Evolutionary conservation across 1,140 invertebrate species (phyloP).

Genomic region (Aphaenogaster rudis): DNA sequence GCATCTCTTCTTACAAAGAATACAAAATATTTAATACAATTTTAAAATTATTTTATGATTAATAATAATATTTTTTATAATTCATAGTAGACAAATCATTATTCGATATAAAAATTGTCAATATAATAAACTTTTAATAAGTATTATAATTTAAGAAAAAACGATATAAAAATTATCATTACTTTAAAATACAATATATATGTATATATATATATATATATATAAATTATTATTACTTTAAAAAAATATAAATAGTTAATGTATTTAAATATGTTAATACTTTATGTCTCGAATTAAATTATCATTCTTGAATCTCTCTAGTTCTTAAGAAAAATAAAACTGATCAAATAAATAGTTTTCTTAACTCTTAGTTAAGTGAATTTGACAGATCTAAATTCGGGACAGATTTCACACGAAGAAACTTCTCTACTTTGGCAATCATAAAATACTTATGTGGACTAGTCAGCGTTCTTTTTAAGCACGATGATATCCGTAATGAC

Average conservation of each 20-base stretch:
- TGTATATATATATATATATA: neutral
- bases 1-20: neutral
- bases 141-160: neutral
- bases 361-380: neutral
- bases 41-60: neutral
- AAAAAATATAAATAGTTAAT: neutral
- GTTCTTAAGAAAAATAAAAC: neutral
- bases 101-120: neutral
- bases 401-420: neutral
- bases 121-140: neutral
- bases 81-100: neutral
- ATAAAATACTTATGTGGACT: neutral
- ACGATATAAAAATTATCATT: neutral
- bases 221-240: neutral
- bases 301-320: neutral
- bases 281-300: neutral
- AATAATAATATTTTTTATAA: neutral
- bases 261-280: neutral
- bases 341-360: neutral
- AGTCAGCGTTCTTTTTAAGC: neutral
- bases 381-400: neutral
- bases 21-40: conserved; percentile 1
- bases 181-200: neutral
- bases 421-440: neutral
- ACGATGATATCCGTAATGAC: neutral